Conservation (phyloP, 2,888 invertebrate species). For the Myathropa florea region DNA sequence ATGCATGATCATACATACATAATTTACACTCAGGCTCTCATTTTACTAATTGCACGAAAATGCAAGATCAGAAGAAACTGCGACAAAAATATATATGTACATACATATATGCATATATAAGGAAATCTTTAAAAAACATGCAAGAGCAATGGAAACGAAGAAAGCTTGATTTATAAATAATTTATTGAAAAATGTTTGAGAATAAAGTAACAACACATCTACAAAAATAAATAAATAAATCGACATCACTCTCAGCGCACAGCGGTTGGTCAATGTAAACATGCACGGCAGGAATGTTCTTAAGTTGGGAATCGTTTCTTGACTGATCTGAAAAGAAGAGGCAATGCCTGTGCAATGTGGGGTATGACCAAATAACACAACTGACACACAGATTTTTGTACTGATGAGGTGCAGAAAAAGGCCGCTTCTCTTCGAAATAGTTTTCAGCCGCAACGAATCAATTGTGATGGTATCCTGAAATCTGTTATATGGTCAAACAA, state of each 20-base stretch:
- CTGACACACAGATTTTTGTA: neutral
- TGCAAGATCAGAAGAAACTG: slow-evolving; percentile 10
- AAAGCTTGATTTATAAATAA: slow-evolving; percentile 57
- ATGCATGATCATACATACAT: neutral
- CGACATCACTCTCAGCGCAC: slow-evolving; percentile 50
- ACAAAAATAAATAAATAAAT: slow-evolving; percentile 56
- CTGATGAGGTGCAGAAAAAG: neutral
- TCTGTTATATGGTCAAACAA: neutral
- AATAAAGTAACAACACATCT: slow-evolving; percentile 46
- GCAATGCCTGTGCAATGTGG: slow-evolving; percentile 9
- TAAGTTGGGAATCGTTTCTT: slow-evolving; percentile 32
- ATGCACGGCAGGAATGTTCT: slow-evolving; percentile 52
- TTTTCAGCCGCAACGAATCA: slow-evolving; percentile 45
- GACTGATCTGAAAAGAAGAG: slow-evolving; percentile 18
- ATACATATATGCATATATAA: neutral
- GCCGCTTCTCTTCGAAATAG: neutral
- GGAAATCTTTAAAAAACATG: slow-evolving; percentile 12
- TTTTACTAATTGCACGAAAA: slow-evolving; percentile 22
- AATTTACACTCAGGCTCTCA: neutral
- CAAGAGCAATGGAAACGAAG: slow-evolving; percentile 35
- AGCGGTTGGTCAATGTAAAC: slow-evolving; percentile 60
- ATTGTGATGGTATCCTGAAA: slow-evolving; percentile 28
- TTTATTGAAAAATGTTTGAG: slow-evolving; percentile 53
- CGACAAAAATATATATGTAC: neutral
- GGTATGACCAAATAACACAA: slow-evolving; percentile 24